These are phyloP conservation scores for Venturia canescens DNA, from an alignment of 1,140 invertebrate genomes.

Conservation along the genomic window DNA sequence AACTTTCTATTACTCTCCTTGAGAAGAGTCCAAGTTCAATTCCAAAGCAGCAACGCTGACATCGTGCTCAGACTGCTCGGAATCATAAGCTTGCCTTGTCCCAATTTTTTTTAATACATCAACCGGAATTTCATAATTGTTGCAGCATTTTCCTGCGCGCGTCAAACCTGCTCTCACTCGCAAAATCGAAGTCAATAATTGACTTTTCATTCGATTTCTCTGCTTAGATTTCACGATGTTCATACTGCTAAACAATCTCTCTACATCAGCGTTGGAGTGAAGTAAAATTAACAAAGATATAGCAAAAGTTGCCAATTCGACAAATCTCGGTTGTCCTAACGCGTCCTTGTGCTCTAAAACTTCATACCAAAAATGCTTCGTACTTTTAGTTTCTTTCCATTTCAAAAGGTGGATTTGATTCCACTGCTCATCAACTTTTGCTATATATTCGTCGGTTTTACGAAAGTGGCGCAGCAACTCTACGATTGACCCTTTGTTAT, in stretches of 20 bases:
- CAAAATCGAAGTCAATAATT: neutral
- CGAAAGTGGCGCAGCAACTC: conserved; percentile 1
- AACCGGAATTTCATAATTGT: too few relatives aligned
- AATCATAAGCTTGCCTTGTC: too few relatives aligned
- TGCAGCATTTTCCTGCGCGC: neutral
- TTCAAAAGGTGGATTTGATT: conserved; percentile 35
- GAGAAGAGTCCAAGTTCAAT: too few relatives aligned
- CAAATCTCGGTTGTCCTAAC: conserved; percentile 46
- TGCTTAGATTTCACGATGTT: conserved; percentile 54
- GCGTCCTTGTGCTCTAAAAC: conserved; percentile 44
- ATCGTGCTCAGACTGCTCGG: too few relatives aligned
- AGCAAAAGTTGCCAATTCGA: conserved; percentile 50
- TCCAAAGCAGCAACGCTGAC: too few relatives aligned
- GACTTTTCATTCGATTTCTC: neutral
- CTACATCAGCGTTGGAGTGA: conserved; percentile 52
- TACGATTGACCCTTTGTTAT: neutral
- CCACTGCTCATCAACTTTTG: conserved; percentile 52
- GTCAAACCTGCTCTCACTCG: neutral
- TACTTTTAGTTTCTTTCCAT: too few relatives aligned
- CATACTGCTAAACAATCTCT: conserved; percentile 56
- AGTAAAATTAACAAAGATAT: conserved; percentile 46
- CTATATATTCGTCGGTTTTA: too few relatives aligned
- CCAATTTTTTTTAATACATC: too few relatives aligned
- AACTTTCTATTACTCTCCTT: too few relatives aligned
- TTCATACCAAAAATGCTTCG: conserved; percentile 50